Evolutionary conservation across 2,888 invertebrate species (phyloP).

Genomic region (Imbricaverruca yamaguchii): DNA sequence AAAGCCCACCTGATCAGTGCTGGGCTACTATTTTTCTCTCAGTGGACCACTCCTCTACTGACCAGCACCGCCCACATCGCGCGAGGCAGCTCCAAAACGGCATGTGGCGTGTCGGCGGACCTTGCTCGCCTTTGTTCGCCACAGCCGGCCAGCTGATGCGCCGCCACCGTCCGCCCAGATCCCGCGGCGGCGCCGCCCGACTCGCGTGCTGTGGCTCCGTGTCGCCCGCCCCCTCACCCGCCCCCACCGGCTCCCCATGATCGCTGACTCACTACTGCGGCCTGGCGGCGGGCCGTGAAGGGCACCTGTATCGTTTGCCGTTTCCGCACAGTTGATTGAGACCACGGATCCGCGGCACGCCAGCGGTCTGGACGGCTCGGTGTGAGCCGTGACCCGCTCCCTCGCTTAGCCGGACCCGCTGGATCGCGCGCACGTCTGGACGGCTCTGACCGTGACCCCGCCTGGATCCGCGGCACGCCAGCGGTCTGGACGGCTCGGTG

Average conservation of each 20-base stretch:
- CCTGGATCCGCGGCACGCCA: background rate
- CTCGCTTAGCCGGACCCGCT: no score
- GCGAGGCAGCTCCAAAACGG: background rate
- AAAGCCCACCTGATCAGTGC: no score
- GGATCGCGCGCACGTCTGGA: no score
- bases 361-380: background rate
- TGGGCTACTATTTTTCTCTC: no score
- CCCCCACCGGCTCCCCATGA: background rate
- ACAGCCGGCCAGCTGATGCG: background rate
- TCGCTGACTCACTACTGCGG: background rate
- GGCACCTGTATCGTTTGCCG: background rate
- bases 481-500: background rate
- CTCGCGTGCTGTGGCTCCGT: background rate
- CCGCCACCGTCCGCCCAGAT: background rate
- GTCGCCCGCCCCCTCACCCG: background rate
- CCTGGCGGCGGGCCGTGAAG: background rate
- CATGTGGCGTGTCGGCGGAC: background rate
- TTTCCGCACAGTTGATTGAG: background rate
- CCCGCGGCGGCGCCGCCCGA: background rate
- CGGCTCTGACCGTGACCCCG: no score
- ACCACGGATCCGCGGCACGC: background rate
- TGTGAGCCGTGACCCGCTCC: background rate
- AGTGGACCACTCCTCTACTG: no score
- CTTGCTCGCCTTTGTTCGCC: background rate
- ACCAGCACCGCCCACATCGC: no score